Percentiles rank a stretch among this genome's conserved stretches.
phyloP scores from a whole-genome alignment of 1,140 invertebrate genomes.

The Aporrectodea caliginosa region DNA sequence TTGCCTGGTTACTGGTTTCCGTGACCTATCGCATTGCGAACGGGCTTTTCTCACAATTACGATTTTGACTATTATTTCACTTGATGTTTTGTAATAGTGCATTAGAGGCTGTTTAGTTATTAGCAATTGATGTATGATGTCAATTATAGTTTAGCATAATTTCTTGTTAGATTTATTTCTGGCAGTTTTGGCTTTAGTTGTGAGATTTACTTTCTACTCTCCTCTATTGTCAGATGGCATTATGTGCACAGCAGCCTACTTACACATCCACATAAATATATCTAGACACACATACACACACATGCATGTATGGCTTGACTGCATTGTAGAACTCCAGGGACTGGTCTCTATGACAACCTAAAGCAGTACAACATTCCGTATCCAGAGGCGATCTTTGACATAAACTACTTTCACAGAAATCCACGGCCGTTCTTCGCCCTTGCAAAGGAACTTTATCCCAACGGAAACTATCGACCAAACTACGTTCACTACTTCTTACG shows the following conservation, averaged over 20 bases:
- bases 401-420: conserved; percentile 58
- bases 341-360: conserved; percentile 87
- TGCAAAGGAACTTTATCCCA: conserved; percentile 56
- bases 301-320: no score
- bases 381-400: conserved; percentile 93
- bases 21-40: no score
- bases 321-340: conserved; percentile 84
- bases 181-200: neutral
- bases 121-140: no score
- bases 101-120: no score
- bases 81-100: no score
- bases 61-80: no score
- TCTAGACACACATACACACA: no score
- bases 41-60: no score
- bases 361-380: conserved; percentile 85
- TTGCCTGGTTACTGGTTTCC: no score
- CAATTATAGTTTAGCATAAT: no score
- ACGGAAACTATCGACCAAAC: conserved; percentile 55
- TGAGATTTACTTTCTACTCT: conserved; percentile 21
- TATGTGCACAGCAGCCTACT: neutral
- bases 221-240: neutral
- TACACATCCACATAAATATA: no score
- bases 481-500: conserved; percentile 55
- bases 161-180: no score
- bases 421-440: conserved; percentile 57